Base-by-base conservation (phyloP, 2,113 vertebrate genomes). In the Hemichromis elongatus region DNA sequence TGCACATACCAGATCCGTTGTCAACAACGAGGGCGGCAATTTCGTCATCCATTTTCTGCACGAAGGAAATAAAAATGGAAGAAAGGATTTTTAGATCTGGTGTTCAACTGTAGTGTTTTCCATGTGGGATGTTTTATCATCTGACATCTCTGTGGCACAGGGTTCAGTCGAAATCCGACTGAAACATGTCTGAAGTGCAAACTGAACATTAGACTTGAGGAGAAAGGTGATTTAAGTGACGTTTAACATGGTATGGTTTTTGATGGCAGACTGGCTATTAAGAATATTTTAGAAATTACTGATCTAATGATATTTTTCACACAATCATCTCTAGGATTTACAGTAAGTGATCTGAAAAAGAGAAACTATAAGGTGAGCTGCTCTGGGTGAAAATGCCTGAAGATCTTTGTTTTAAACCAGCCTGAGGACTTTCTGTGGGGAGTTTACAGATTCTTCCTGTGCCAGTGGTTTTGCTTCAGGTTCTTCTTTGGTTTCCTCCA, bases 31-130 rank as follows among this genome's bases (percentile, higher is more conserved):
- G 96, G 89, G 96, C 96, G 26, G 95, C 96, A 13, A 96, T 95
- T 84, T 96, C 96, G 7, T 96, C 96, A 82, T 99, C 98, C 98
- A 99, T 99, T 86, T 90, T 97, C 97, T 98, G 92, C 11, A 57
- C 6, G 10, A 7, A 3, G 5, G 1, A 11, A 4, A 2, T 2
- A 7, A 30, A 19, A 50, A 21, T 2, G 5, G 30, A 7, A 14
- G 9, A 14, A 14, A 19, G 12, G 8, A 6, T 8, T 28, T 80
- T 84, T 45, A 84, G 77, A 50, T 40, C 11, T 1, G 50, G 52
- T 61, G 19, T 35, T 42, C 7, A 30, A 10, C 7, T 9, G 80
- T 45, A 33, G 35, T 14, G 2, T 21, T 2, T 50, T 30, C 47
- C 75, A 87, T 77, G 68, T 82, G 68, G 55, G n/a, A 21, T 24